Conservation (phyloP, 30 jellyfish, hydroid and myxozoan genomes). For the Pelagia noctiluca region DNA sequence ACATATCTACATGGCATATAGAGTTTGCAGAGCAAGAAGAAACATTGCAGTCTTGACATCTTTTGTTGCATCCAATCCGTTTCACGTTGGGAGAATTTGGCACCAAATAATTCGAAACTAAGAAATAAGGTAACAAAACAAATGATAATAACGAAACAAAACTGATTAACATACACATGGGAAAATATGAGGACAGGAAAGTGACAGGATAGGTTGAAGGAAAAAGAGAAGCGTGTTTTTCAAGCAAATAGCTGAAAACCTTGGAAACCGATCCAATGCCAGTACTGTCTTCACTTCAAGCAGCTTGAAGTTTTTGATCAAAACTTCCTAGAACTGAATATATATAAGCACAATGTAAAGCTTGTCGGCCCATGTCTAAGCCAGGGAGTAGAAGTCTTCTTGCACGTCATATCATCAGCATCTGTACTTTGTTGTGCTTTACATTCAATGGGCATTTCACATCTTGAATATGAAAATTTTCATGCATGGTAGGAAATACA, state of each 20-base stretch:
- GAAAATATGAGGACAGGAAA: constrained; percentile 78
- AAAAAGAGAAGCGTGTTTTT: constrained; percentile 79
- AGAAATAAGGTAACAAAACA: constrained; percentile 46
- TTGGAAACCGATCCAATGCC: constrained; percentile 76
- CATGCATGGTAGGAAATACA: too few relatives aligned
- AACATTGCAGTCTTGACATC: too few relatives aligned
- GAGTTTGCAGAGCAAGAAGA: too few relatives aligned
- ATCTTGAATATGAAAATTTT: too few relatives aligned
- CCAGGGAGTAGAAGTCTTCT: neutral
- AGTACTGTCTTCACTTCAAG: constrained; percentile 58
- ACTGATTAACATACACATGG: constrained; percentile 36
- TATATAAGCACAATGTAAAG: constrained; percentile 76
- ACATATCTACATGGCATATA: too few relatives aligned
- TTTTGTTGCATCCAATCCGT: neutral
- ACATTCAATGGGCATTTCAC: too few relatives aligned
- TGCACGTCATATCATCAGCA: constrained; percentile 10
- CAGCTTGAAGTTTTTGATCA: constrained; percentile 58
- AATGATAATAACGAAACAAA: constrained; percentile 27
- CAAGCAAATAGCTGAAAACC: constrained; percentile 86
- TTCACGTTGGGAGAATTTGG: constrained; percentile 61
- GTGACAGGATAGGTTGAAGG: constrained; percentile 77
- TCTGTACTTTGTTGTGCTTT: neutral
- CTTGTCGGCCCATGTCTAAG: constrained; percentile 37
- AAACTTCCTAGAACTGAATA: constrained; percentile 83
- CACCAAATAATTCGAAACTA: constrained; percentile 45